Base-by-base conservation (phyloP, 2,888 invertebrate species). In the Marronus borbonicus region DNA sequence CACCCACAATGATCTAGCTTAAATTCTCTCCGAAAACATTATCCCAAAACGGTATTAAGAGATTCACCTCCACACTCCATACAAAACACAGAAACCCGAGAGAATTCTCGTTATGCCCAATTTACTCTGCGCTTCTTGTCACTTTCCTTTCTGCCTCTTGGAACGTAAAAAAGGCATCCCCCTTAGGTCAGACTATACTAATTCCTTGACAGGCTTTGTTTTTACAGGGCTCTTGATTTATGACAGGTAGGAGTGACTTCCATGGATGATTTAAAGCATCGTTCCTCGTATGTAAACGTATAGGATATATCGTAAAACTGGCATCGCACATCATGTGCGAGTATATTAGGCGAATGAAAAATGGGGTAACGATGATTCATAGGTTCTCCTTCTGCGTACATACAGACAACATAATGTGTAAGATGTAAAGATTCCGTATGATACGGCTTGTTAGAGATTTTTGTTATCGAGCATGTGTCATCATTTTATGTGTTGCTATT, bases 211-310 rank as follows among this genome's bases (percentile, higher is more conserved):
- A 24, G n/a, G 17, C 55, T 58, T 72, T 72, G 72, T 72, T 72
- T 72, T 72, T 58, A 72, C 58, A 72, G 72, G n/a, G 24, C n/a
- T 12, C 3, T 55, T 72, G 72, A 72, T 72, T 72, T 72, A 72
- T 72, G 72, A 72, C 72, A 72, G 72, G 72, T 72, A 72, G 58
- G 58, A 72, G 72, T 58, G 58, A 72, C 72, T 58, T 10, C 39
- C 20, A 58, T 39, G 58, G 39, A 39, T 72, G 55, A 72, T 72
- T 58, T 72, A 58, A 58, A 44, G 58, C 72, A 58, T 58, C 72
- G 58, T 72, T 39, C 39, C 69, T 69, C 17, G 36, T 69, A 50
- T 50, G 10, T 36, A 36, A 5, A 36, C 5, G 31, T 24, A 28
- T 69, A 69, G 58, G 20, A 58, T 58, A 39, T 58, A 39, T 58